phyloP scores from a whole-genome alignment of 1,140 invertebrate genomes.

The Campoletis sonorensis region DNA sequence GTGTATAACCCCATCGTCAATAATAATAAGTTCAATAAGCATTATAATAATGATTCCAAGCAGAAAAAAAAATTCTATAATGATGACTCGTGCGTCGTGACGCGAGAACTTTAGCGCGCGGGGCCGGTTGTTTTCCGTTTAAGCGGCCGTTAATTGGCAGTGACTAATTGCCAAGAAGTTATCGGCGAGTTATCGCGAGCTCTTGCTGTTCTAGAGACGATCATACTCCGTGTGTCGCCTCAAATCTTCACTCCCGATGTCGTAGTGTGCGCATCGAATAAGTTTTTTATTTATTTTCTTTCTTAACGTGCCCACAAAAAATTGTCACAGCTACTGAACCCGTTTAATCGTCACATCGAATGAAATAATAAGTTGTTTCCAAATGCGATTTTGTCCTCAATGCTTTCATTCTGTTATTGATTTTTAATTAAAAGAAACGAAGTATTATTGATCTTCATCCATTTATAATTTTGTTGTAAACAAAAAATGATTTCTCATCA shows the following conservation, averaged over 20 bases:
- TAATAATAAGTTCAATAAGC: conserved; percentile 20
- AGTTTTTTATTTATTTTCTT: too few species aligned
- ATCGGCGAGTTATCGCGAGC: conserved; percentile 70
- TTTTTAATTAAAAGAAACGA: not conserved
- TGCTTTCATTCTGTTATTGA: too few species aligned
- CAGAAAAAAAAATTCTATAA: too few species aligned
- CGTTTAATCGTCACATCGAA: too few species aligned
- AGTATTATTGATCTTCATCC: too few species aligned
- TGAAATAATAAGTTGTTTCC: too few species aligned
- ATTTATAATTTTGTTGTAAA: too few species aligned
- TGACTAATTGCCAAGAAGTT: conserved; percentile 75
- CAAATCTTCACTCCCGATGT: conserved; percentile 36
- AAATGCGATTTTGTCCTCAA: too few species aligned
- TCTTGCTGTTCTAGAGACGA: conserved; percentile 52
- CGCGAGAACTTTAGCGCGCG: conserved; percentile 25
- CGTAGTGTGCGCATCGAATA: not conserved
- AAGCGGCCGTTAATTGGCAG: conserved; percentile 77
- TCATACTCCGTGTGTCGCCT: conserved; percentile 45
- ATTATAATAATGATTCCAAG: not conserved
- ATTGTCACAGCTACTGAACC: too few species aligned
- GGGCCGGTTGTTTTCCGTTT: conserved; percentile 75
- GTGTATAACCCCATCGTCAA: not conserved
- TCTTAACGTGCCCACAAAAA: too few species aligned
- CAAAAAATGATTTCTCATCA: too few species aligned
- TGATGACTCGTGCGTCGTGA: conserved; percentile 36